These are phyloP conservation scores for Plectrocnemia conspersa DNA, from an alignment of 1,140 invertebrate species.

Conservation along the genomic window DNA sequence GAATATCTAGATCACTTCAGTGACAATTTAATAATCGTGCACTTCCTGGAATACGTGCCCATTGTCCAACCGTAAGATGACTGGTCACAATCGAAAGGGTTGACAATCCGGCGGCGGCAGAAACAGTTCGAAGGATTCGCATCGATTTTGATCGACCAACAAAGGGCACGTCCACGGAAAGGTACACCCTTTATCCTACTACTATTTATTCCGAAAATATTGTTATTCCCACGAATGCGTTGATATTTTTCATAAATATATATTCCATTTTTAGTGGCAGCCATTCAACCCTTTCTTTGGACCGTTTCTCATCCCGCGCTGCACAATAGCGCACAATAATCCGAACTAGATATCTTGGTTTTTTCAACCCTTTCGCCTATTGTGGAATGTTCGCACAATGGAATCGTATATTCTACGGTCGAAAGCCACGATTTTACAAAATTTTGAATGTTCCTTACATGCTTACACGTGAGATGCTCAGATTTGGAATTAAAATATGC, in stretches of 20 bases:
- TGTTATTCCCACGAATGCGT: slow-evolving; percentile 32
- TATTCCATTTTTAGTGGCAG: slow-evolving; percentile 15
- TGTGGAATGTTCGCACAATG: slow-evolving; percentile 20
- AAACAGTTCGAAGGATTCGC: background rate
- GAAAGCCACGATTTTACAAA: slow-evolving; percentile 2
- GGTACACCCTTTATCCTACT: slow-evolving; percentile 9
- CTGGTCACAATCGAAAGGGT: slow-evolving; percentile 1
- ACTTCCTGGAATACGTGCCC: background rate
- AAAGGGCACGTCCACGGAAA: background rate
- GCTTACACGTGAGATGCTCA: no score
- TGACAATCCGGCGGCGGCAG: background rate
- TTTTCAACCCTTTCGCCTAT: slow-evolving; percentile 11
- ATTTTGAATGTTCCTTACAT: no score
- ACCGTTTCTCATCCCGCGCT: slow-evolving; percentile 17
- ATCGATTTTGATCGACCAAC: slow-evolving; percentile 6
- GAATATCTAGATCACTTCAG: no score
- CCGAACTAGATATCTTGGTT: slow-evolving; percentile 21
- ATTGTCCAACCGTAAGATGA: background rate
- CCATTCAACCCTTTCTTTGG: slow-evolving; percentile 31
- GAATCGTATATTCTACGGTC: slow-evolving; percentile 21
- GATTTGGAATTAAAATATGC: no score
- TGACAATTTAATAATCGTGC: no score
- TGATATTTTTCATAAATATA: slow-evolving; percentile 33
- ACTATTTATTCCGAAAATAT: slow-evolving; percentile 33
- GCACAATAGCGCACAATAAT: slow-evolving; percentile 29